Evolutionary conservation across 2,888 invertebrate species (phyloP), one percentile per base, ranked within the genome.

Genomic region (Rhorus exstirpatorius): DNA sequence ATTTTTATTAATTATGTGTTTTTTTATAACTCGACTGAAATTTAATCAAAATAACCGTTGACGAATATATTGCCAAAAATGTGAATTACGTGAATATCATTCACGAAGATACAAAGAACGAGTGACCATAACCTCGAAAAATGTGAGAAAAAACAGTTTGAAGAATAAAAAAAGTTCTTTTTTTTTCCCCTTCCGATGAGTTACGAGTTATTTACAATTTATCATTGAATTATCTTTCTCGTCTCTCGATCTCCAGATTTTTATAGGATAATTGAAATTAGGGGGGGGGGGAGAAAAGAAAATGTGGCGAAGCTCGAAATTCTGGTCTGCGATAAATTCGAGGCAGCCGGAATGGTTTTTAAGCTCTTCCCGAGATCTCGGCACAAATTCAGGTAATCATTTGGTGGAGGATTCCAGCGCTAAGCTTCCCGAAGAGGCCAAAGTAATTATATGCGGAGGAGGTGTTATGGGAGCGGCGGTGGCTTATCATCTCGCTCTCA

Each of bases 401-500:
- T 75, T 78, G 17, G 67, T 67, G 21, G 70, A 80, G 21, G 67
- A 74, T 44, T 21, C 60, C 1, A 26, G 55, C 3, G 71, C 86
- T 46, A 67, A 83, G 44, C 93, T 93, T 79, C 95, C 95, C 3
- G 91, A 91, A 53, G 94, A 95, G 89, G 94, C 96, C 0, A 95
- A 95, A 89, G 97, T 97, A 53, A 97, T 98, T 53, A 96, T 98
- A 89, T 98, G 98, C 92, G 98, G 98, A 1, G 98, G 98, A 14
- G 98, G 98, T 24, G 96, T 98, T 53, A 97, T 98, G 95, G 98
- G 98, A 3, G 96, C 97, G 8, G 97, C 98, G 1, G 97, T 98
- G 7, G 98, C 98, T 10, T 98, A 98, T 92, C 97, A 98, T 92
- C 93, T 99, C 58, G 96, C 97, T 0, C 94, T 96, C 88, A 93